Evolutionary conservation across 2,113 vertebrate species (phyloP).

Genomic region (Sinocyclocheilus anophthalmus): DNA sequence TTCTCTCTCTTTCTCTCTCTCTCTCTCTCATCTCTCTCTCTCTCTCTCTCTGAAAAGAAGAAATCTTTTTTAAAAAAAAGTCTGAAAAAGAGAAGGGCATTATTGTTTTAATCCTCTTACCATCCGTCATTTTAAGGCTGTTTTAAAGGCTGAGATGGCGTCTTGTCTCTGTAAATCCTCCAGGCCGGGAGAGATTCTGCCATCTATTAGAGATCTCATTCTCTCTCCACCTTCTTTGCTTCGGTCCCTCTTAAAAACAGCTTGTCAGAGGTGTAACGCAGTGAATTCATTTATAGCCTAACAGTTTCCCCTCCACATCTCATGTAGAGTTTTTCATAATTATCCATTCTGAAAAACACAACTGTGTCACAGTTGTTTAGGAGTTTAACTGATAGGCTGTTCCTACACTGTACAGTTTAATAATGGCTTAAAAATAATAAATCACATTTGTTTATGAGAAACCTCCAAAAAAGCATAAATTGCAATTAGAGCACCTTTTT

Average conservation of each 20-base stretch:
- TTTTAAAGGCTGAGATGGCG: slow-evolving; percentile 93
- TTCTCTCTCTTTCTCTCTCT: slow-evolving; percentile 25
- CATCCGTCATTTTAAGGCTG: slow-evolving; percentile 92
- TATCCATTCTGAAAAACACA: neutral
- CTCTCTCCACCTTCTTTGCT: slow-evolving; percentile 75
- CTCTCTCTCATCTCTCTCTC: no score
- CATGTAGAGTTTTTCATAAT: neutral
- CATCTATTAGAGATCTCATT: slow-evolving; percentile 82
- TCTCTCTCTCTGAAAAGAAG: slow-evolving; percentile 79
- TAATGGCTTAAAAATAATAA: neutral
- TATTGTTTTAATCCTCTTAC: slow-evolving; percentile 99
- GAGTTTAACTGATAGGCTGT: neutral
- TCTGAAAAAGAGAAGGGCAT: slow-evolving; percentile 96
- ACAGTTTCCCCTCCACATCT: neutral
- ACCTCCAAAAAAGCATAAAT: neutral
- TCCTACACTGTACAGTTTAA: neutral
- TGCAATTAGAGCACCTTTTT: neutral
- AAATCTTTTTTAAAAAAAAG: slow-evolving; percentile 83
- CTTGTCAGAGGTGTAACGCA: slow-evolving; percentile 13
- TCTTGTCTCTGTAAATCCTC: slow-evolving; percentile 87
- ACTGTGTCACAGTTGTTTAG: neutral
- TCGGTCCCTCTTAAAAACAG: slow-evolving; percentile 14
- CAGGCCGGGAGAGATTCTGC: slow-evolving; percentile 82
- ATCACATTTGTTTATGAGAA: neutral
- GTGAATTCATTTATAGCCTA: neutral